Conservation (phyloP, 2,888 invertebrate genomes). For the Crocallis elinguaria region DNA sequence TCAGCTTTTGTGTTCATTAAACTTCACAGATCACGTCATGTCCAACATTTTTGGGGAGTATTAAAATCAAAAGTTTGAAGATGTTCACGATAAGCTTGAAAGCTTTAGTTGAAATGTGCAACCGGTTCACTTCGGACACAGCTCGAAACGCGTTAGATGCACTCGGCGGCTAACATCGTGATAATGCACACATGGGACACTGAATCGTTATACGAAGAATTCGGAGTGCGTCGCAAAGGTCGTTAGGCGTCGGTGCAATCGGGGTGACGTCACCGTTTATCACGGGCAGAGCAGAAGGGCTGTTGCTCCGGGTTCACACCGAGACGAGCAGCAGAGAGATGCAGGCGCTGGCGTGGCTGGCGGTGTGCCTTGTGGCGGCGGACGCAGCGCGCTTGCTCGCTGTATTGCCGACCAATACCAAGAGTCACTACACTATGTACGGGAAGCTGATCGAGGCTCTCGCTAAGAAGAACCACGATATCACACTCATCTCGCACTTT, state of each 20-base stretch:
- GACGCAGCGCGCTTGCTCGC: slow-evolving; percentile 73
- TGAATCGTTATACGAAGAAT: slow-evolving; percentile 18
- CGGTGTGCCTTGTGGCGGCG: slow-evolving; percentile 52
- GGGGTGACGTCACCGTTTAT: slow-evolving; percentile 56
- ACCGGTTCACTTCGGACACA: slow-evolving; percentile 3
- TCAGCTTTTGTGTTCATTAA: background rate
- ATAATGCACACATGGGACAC: slow-evolving; percentile 21
- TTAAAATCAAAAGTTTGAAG: background rate
- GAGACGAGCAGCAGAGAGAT: slow-evolving; percentile 67
- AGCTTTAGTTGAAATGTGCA: slow-evolving; percentile 5
- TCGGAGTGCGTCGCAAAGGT: slow-evolving; percentile 29
- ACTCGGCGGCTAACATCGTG: slow-evolving; percentile 14
- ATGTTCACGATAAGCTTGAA: background rate
- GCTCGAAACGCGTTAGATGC: slow-evolving; percentile 21
- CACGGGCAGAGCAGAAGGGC: slow-evolving; percentile 40
- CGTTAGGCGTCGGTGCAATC: slow-evolving; percentile 25
- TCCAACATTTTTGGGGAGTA: background rate
- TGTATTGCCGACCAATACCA: slow-evolving; percentile 80
- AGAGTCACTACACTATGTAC: slow-evolving; percentile 83
- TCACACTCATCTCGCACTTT: slow-evolving; percentile 79
- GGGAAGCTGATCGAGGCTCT: slow-evolving; percentile 75
- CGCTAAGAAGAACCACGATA: slow-evolving; percentile 68
- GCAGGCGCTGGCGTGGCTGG: slow-evolving; percentile 66
- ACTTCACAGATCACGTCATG: background rate
- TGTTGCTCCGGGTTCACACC: slow-evolving; percentile 53